Conservation (phyloP, 2,113 vertebrate species). For the Fregetta grallaria region DNA sequence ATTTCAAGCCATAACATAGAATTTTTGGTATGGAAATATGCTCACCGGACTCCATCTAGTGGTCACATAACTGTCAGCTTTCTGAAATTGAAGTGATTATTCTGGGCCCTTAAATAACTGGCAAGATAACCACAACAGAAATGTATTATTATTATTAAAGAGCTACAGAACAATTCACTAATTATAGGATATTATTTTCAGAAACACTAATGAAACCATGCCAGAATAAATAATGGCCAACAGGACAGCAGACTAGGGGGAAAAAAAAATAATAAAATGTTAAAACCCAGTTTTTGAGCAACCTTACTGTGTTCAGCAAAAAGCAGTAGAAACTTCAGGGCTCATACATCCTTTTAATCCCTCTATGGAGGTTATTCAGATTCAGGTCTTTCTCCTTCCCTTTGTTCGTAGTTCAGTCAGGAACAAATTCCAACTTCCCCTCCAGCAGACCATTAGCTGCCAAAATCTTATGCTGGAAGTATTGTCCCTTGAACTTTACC, state of each 20-base stretch:
- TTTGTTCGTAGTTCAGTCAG: neutral
- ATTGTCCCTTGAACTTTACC: neutral
- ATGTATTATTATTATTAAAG: neutral
- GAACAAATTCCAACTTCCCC: neutral
- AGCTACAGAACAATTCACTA: neutral
- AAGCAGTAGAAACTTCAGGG: neutral
- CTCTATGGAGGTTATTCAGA: neutral
- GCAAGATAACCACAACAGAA: neutral
- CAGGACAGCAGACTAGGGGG: neutral
- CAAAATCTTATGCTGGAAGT: neutral
- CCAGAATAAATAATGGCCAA: neutral
- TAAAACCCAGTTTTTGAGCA: neutral
- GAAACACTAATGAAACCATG: neutral
- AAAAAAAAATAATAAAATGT: no score
- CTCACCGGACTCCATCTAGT: constrained; percentile 63
- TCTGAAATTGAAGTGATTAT: neutral
- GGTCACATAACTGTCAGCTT: neutral
- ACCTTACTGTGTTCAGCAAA: neutral
- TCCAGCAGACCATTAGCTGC: neutral
- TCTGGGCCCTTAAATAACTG: neutral
- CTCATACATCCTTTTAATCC: neutral
- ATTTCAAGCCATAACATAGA: neutral
- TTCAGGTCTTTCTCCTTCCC: neutral
- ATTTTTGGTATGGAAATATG: neutral
- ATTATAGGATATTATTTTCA: neutral